phyloP scores from a whole-genome alignment of 1,140 invertebrate species.

The Musca vetustissima region DNA sequence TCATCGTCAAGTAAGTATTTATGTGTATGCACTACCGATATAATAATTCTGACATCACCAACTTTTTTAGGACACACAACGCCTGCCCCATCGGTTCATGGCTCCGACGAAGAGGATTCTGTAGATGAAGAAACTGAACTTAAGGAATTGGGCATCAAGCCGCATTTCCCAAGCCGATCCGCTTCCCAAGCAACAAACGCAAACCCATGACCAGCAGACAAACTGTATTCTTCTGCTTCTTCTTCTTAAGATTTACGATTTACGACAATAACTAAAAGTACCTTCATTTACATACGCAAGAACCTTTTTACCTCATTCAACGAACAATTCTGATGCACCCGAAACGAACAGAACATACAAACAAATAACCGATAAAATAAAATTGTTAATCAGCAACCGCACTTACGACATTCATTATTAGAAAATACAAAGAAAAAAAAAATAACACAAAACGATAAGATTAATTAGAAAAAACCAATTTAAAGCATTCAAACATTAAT shows the following conservation, averaged over 20 bases:
- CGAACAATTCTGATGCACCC: neutral
- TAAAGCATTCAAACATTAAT: too few relatives aligned
- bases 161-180: neutral
- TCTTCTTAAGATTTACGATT: too few relatives aligned
- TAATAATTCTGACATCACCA: neutral
- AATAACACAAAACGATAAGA: too few relatives aligned
- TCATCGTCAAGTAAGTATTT: slow-evolving; percentile 67
- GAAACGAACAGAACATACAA: too few relatives aligned
- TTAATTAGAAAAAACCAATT: too few relatives aligned
- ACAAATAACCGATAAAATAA: too few relatives aligned
- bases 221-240: too few relatives aligned
- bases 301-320: slow-evolving; percentile 4
- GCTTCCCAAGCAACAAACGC: too few relatives aligned
- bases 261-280: too few relatives aligned
- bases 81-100: slow-evolving; percentile 83
- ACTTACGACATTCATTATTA: too few relatives aligned
- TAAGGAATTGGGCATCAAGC: slow-evolving; percentile 59
- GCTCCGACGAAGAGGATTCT: slow-evolving; percentile 78
- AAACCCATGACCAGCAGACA: neutral
- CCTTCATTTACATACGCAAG: neutral
- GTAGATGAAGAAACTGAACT: slow-evolving; percentile 65
- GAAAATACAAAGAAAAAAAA: too few relatives aligned
- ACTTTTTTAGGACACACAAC: slow-evolving; percentile 72
- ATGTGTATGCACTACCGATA: neutral
- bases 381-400: too few relatives aligned